Evolutionary conservation across 2,888 invertebrate species (phyloP).

Genomic region (Deroplatys truncata): DNA sequence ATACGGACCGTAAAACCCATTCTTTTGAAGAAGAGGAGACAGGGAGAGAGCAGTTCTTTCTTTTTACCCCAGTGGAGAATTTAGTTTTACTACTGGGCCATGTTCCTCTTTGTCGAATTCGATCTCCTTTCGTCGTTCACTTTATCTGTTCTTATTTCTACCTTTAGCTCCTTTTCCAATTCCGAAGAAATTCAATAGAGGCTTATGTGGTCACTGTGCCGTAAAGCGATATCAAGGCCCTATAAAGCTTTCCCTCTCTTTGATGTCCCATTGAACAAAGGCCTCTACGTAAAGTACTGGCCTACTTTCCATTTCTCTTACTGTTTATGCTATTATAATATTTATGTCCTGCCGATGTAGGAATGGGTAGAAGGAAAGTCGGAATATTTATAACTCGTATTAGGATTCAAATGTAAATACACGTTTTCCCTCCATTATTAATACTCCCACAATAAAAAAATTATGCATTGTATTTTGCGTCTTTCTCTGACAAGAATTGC

Average conservation of each 20-base stretch:
- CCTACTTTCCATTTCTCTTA: neutral
- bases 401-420: too few species aligned
- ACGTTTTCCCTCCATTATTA: too few species aligned
- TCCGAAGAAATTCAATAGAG: neutral
- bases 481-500: too few species aligned
- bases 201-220: neutral
- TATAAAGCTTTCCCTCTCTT: neutral
- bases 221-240: neutral
- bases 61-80: neutral
- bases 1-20: neutral
- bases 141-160: neutral
- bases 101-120: neutral
- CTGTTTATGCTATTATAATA: neutral
- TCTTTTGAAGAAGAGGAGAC: neutral
- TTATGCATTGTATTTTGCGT: too few species aligned
- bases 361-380: too few species aligned
- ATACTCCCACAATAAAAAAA: too few species aligned
- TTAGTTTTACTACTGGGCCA: neutral
- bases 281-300: neutral
- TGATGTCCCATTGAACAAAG: neutral
- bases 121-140: neutral
- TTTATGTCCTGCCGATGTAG: neutral
- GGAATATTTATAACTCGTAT: too few species aligned
- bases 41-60: neutral
- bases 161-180: neutral